These are phyloP conservation scores for Sebastiscus albofasciatus DNA, from an alignment of 2,797 vertebrate species.

Conservation along the genomic window DNA sequence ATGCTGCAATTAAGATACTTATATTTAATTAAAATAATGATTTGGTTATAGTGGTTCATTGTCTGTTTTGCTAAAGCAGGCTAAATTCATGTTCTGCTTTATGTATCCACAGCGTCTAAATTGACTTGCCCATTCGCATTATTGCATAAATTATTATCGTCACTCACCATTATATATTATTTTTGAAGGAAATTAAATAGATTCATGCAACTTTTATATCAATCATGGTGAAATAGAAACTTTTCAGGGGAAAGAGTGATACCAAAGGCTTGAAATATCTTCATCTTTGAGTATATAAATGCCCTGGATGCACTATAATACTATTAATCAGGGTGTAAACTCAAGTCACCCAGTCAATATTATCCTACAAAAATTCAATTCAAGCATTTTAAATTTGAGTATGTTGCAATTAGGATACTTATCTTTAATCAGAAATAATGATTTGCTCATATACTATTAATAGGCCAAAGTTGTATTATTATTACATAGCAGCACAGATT, in stretches of 20 bases:
- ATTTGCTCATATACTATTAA: neutral
- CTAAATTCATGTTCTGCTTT: conserved; percentile 1
- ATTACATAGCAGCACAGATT: no score
- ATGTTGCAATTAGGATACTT: neutral
- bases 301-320: neutral
- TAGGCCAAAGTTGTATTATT: no score
- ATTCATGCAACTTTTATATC: neutral
- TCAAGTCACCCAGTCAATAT: neutral
- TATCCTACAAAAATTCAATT: neutral
- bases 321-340: neutral
- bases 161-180: neutral
- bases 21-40: neutral
- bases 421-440: neutral
- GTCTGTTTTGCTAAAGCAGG: neutral
- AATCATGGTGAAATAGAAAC: conserved; percentile 1
- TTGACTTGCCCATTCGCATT: conserved; percentile 34
- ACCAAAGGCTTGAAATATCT: neutral
- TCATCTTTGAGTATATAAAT: neutral
- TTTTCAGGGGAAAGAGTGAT: neutral
- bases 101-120: conserved; percentile 4
- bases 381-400: neutral
- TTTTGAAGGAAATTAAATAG: neutral
- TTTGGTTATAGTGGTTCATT: neutral
- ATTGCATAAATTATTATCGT: conserved; percentile 44
- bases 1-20: neutral